A percentile compares a stretch with the other conserved stretches of the same genome.
phyloP scores from a whole-genome alignment of 2,113 vertebrate genomes.

The Marmota monax region DNA sequence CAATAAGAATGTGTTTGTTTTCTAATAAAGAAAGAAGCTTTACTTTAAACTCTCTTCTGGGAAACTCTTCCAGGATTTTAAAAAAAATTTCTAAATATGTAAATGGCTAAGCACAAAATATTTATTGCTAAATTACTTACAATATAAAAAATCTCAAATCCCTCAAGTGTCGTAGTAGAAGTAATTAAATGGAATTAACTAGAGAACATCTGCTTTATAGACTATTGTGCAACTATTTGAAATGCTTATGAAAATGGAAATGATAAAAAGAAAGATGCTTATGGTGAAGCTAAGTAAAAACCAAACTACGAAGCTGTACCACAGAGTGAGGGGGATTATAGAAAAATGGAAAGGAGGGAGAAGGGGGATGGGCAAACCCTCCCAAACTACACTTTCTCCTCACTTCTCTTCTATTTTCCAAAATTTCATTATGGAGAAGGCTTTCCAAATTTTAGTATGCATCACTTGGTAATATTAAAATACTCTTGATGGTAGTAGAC shows the following conservation, averaged over 20 bases:
- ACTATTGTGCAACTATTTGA: neutral
- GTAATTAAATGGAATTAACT: neutral
- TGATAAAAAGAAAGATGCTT: neutral
- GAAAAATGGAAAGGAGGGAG: neutral
- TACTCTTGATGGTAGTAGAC: neutral
- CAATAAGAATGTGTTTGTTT: constrained; percentile 6
- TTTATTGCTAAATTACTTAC: constrained; percentile 41
- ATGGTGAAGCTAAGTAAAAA: neutral
- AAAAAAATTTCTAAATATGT: neutral
- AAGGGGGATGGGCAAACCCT: neutral
- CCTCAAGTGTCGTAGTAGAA: neutral
- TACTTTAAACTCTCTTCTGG: constrained; percentile 30
- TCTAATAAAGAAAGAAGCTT: constrained; percentile 11
- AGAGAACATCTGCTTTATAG: neutral
- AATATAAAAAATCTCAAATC: neutral
- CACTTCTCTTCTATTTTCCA: neutral
- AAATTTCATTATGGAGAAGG: neutral
- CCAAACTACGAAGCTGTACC: neutral
- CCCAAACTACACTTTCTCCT: neutral
- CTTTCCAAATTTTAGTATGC: neutral
- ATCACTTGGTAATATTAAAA: neutral
- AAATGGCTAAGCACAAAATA: neutral
- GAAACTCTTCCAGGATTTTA: neutral
- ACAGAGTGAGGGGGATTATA: too few relatives aligned
- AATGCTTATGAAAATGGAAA: neutral